These are phyloP conservation scores for Oreochromis grahami DNA, from an alignment of 2,797 vertebrate species.

Conservation along the genomic window DNA sequence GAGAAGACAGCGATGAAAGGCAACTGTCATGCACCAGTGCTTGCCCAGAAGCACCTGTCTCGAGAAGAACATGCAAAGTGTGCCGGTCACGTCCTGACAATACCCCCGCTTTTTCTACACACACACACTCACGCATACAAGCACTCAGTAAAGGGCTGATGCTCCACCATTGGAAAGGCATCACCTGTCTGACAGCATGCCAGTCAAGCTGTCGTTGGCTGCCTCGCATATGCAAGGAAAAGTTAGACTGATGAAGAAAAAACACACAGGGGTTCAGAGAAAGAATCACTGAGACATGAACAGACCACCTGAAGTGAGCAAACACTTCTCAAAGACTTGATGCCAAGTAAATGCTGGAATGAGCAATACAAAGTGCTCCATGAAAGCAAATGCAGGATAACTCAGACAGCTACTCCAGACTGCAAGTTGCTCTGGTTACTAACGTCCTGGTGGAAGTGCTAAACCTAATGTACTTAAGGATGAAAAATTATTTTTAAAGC, in stretches of 20 bases:
- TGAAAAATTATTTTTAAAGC: background rate
- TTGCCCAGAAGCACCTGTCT: slow-evolving; percentile 87
- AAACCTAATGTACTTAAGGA: background rate
- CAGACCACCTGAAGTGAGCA: slow-evolving; percentile 60
- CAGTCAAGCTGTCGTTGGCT: slow-evolving; percentile 86
- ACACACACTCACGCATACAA: slow-evolving; percentile 45
- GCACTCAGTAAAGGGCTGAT: slow-evolving; percentile 83
- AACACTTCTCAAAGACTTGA: slow-evolving; percentile 58
- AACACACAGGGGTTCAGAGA: slow-evolving; percentile 27
- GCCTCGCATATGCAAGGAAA: slow-evolving; percentile 86
- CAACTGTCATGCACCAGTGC: slow-evolving; percentile 97
- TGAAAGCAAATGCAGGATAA: slow-evolving; percentile 13
- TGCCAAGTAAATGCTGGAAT: slow-evolving; percentile 52
- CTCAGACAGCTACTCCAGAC: background rate
- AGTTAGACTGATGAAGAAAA: slow-evolving; percentile 78
- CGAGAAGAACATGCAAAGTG: slow-evolving; percentile 86
- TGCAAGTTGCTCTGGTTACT: background rate
- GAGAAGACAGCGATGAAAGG: slow-evolving; percentile 95
- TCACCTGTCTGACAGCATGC: slow-evolving; percentile 87
- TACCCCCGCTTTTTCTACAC: slow-evolving; percentile 45
- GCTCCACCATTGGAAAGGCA: slow-evolving; percentile 80
- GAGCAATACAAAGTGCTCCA: slow-evolving; percentile 12
- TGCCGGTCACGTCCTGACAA: slow-evolving; percentile 86
- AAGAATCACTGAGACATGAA: slow-evolving; percentile 71
- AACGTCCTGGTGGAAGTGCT: background rate